These are phyloP conservation scores for Actinernus sp. DNA, from an alignment of 92 coral and sea anemone genomes.

Conservation along the genomic window DNA sequence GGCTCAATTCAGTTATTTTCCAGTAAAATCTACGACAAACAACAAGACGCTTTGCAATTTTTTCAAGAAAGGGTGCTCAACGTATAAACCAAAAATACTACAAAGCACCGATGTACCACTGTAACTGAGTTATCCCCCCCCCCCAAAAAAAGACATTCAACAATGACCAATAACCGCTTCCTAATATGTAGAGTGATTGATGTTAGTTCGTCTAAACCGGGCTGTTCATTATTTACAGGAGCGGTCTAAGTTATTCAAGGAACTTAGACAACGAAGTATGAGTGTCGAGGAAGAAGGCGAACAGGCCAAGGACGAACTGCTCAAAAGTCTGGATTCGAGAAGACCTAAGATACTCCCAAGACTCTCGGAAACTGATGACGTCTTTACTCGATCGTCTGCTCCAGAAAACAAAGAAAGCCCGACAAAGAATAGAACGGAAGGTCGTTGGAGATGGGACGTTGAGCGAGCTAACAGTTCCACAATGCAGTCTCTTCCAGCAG, in stretches of 20 bases:
- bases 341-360: slow-evolving; percentile 4
- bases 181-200: too few relatives aligned
- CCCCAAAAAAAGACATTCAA: too few relatives aligned
- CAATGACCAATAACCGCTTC: too few relatives aligned
- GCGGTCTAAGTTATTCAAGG: slow-evolving; percentile 42
- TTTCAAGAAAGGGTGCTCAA: too few relatives aligned
- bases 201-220: too few relatives aligned
- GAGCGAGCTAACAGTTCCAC: not conserved
- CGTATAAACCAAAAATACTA: too few relatives aligned
- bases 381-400: not conserved
- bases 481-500: too few relatives aligned
- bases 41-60: too few relatives aligned
- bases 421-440: not conserved
- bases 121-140: too few relatives aligned
- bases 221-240: slow-evolving; percentile 37
- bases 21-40: too few relatives aligned
- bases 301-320: slow-evolving; percentile 48
- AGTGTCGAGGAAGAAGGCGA: slow-evolving; percentile 51
- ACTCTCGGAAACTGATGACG: not conserved
- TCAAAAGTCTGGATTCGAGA: slow-evolving; percentile 46
- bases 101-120: too few relatives aligned
- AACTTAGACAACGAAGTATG: slow-evolving; percentile 40
- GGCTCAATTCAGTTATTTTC: too few relatives aligned
- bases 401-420: not conserved
- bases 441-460: not conserved